Base-by-base conservation (phyloP, 2,113 vertebrate species). In the Tichodroma muraria region DNA sequence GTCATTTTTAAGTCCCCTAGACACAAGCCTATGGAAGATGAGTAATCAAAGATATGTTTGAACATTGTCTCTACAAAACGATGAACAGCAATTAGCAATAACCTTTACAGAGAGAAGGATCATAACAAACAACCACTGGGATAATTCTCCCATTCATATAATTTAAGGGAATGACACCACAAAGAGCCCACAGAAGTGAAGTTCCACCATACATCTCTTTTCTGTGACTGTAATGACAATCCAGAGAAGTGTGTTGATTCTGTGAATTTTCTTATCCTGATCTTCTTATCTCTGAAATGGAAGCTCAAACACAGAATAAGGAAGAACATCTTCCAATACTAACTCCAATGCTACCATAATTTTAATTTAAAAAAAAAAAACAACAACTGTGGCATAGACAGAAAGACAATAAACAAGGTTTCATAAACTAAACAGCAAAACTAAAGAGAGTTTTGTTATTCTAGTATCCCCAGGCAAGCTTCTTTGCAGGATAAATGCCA, bases 81-180 rank as follows among this genome's bases (percentile, higher is more conserved):
- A 88, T 78, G 73, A 91, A 56, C 25, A 53, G 45, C 77, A 94
- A 93, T 95, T 94, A 94, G 65, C 59, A 89, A 44, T 0, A 1
- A 93, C 79, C 80, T 71, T 91, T 92, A 45, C 33, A 81, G 75
- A 75, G n/a, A 82, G 63, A 87, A 89, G 64, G 65, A 88, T 80
- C 47, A 31, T 66, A 93, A 90, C 45, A 80, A 73, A 52, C 14
- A 79, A 78, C 71, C 65, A 69, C 53, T 49, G 79, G 89, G 79
- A 94, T 89, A 79, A 89, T 80, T 92, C 50, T 69, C 61, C 70
- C 66, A 83, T 92, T 86, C 79, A 70, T 40, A 89, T 65, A 19
- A 57, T 88, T 91, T 91, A 95, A 76, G 82, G 23, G 69, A 97
- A 90, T 60, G 54, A 82, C 52, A 89, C 38, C 42, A 83, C 57